phyloP scores from a whole-genome alignment of 2,113 vertebrate genomes.

The Etheostoma spectabile region DNA sequence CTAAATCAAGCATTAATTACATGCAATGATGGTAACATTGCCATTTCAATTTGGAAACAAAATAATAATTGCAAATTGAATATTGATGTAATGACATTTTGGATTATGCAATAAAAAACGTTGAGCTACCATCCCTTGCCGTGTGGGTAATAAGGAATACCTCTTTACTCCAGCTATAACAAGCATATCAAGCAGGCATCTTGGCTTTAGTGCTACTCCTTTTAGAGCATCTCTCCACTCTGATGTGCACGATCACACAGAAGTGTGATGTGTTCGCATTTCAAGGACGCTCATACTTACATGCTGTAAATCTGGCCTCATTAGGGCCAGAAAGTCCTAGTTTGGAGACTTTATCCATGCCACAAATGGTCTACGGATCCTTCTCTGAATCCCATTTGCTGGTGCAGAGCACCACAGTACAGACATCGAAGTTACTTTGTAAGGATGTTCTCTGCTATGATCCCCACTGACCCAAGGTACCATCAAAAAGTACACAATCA shows the following conservation, averaged over 20 bases:
- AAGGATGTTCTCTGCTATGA: slow-evolving; percentile 19
- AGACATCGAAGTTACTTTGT: slow-evolving; percentile 36
- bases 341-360: slow-evolving; percentile 56
- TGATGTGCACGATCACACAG: slow-evolving; percentile 70
- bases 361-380: slow-evolving; percentile 41
- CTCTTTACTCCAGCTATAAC: slow-evolving; percentile 51
- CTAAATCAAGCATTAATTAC: slow-evolving; percentile 25
- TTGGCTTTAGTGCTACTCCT: slow-evolving; percentile 58
- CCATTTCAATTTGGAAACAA: slow-evolving; percentile 15
- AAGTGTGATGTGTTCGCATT: slow-evolving; percentile 60
- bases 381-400: slow-evolving; percentile 36
- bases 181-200: slow-evolving; percentile 56
- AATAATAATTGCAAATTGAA: slow-evolving; percentile 43
- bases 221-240: slow-evolving; percentile 58
- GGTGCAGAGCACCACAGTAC: slow-evolving; percentile 24
- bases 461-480: slow-evolving; percentile 15
- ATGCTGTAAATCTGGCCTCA: slow-evolving; percentile 59
- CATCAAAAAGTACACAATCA: slow-evolving; percentile 9
- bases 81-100: slow-evolving; percentile 46
- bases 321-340: slow-evolving; percentile 66
- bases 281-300: slow-evolving; percentile 57
- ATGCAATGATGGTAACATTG: background rate
- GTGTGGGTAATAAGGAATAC: slow-evolving; percentile 43
- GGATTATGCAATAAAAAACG: slow-evolving; percentile 52
- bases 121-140: background rate